Evolutionary conservation across 2,888 invertebrate genomes (phyloP).

Genomic region (Ceraclea dissimilis): DNA sequence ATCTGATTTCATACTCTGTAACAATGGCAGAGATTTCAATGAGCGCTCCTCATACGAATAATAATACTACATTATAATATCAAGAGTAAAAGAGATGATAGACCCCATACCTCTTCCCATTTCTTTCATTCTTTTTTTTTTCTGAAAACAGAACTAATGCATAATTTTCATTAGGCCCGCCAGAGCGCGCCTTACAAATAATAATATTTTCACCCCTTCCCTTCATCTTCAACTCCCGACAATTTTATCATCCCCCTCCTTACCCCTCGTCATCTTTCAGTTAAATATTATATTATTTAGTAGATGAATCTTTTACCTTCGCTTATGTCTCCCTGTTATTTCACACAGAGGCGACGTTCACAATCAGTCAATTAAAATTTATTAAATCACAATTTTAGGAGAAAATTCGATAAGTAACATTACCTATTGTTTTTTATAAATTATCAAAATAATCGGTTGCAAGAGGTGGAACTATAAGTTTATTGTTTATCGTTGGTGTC

Average conservation of each 20-base stretch:
- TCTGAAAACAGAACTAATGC: constrained; percentile 25
- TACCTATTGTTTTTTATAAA: too few relatives aligned
- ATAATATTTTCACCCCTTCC: constrained; percentile 7
- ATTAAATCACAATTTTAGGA: too few relatives aligned
- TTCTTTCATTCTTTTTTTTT: constrained; percentile 19
- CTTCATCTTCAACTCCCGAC: constrained; percentile 10
- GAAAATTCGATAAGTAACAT: too few relatives aligned
- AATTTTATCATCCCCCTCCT: constrained; percentile 1
- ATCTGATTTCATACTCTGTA: background rate
- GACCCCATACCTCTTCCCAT: constrained; percentile 7
- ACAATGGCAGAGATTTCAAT: background rate
- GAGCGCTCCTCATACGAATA: too few relatives aligned
- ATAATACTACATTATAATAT: background rate
- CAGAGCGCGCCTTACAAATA: constrained; percentile 23
- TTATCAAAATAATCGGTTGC: too few relatives aligned
- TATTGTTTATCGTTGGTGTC: too few relatives aligned
- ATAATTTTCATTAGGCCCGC: constrained; percentile 27
- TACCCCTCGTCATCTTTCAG: background rate
- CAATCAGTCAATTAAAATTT: too few relatives aligned
- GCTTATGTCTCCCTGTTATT: background rate
- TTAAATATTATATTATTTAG: constrained; percentile 20
- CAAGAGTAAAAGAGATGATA: background rate
- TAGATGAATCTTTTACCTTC: constrained; percentile 6
- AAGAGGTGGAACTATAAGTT: too few relatives aligned
- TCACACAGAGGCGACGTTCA: background rate